Conservation (phyloP, 2,888 invertebrate genomes). For the Serripes groenlandicus region DNA sequence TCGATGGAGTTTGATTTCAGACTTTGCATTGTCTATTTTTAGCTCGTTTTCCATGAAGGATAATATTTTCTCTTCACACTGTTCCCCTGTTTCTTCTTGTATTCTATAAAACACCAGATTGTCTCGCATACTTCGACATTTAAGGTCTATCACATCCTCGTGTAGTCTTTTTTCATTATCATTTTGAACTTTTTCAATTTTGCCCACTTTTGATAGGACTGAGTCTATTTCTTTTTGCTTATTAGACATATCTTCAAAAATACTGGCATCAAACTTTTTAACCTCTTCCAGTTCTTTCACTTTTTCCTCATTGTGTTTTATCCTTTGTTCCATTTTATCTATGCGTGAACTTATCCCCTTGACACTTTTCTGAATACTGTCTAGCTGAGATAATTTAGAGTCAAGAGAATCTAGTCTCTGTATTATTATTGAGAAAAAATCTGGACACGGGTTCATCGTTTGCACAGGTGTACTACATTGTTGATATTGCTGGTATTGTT, state of each 20-base stretch:
- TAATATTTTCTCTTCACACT: constrained; percentile 39
- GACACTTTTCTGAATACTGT: not conserved
- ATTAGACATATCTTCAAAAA: not conserved
- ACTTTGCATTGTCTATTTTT: constrained; percentile 11
- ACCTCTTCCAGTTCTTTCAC: constrained; percentile 20
- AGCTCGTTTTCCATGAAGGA: constrained; percentile 26
- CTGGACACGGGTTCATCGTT: not conserved
- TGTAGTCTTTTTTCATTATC: constrained; percentile 19
- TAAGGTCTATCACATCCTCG: constrained; percentile 38
- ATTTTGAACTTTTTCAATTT: not conserved
- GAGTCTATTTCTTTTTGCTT: constrained; percentile 8
- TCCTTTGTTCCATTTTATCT: constrained; percentile 11
- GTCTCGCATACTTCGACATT: constrained; percentile 51
- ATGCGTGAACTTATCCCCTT: not conserved
- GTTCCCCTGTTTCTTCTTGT: constrained; percentile 32
- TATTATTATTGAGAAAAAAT: constrained; percentile 8
- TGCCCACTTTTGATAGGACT: constrained; percentile 3
- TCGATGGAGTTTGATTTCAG: constrained; percentile 30
- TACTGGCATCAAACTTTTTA: not conserved
- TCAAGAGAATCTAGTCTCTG: constrained; percentile 29
- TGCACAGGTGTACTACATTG: not conserved
- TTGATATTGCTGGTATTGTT: constrained; percentile 6
- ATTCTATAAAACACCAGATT: constrained; percentile 40
- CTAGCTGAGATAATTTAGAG: constrained; percentile 22
- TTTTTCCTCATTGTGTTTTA: constrained; percentile 12